Percentiles rank a stretch among this genome's conserved stretches.
Conservation (phyloP, 2,113 vertebrate genomes). For the Bufo gargarizans region DNA sequence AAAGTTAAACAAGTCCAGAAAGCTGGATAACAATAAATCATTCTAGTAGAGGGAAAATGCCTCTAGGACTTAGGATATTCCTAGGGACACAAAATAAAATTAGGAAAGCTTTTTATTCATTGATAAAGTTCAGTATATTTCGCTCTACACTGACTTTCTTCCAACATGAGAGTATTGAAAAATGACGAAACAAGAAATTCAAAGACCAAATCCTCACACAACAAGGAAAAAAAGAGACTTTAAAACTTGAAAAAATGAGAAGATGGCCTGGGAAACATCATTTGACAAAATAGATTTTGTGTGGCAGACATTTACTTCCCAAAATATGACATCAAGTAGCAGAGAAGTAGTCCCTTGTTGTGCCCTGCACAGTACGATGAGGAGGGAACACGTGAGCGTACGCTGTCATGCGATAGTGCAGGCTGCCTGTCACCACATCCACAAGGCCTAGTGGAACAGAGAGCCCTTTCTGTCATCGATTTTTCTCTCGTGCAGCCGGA, state of each 20-base stretch:
- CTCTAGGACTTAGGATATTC: no score
- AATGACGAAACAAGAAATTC: neutral
- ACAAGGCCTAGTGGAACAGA: slow-evolving; percentile 36
- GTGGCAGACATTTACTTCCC: neutral
- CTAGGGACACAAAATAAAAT: no score
- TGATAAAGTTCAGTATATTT: neutral
- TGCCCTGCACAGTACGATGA: neutral
- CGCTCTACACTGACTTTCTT: neutral
- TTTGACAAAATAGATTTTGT: neutral
- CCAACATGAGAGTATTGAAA: neutral
- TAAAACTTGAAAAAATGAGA: neutral
- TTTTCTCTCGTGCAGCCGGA: slow-evolving; percentile 43
- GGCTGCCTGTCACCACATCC: slow-evolving; percentile 29
- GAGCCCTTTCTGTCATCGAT: slow-evolving; percentile 39
- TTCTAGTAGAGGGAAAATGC: no score
- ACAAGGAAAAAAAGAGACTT: neutral
- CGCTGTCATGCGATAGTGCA: neutral
- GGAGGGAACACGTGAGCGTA: neutral
- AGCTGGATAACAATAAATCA: no score
- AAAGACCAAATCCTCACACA: neutral
- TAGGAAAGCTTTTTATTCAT: neutral
- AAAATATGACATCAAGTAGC: neutral
- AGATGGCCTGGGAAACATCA: neutral
- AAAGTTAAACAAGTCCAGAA: no score
- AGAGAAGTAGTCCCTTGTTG: neutral